Evolutionary conservation across 1,140 invertebrate genomes (phyloP).

Genomic region (Diachasmimorpha longicaudata): DNA sequence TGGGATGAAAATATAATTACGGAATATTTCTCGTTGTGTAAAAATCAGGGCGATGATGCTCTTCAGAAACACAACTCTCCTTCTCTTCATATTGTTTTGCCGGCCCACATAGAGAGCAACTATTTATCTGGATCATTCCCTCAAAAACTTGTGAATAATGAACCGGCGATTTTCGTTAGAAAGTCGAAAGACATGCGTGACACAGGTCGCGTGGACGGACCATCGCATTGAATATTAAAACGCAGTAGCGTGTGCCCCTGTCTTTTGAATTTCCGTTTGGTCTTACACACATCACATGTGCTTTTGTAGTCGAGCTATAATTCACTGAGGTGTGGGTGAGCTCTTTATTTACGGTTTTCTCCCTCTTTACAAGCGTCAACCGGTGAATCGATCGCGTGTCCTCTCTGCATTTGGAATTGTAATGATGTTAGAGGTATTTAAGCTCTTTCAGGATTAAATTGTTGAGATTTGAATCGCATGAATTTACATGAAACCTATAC

Average conservation of each 20-base stretch:
- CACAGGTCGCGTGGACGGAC: constrained; percentile 17
- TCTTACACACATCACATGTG: neutral
- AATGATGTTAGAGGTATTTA: neutral
- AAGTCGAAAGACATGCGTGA: constrained; percentile 18
- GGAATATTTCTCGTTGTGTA: too few relatives aligned
- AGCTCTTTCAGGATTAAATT: neutral
- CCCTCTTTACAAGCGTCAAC: neutral
- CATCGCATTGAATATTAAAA: constrained; percentile 16
- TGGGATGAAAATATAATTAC: too few relatives aligned
- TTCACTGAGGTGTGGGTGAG: constrained; percentile 5
- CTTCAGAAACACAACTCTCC: too few relatives aligned
- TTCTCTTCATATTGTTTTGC: too few relatives aligned
- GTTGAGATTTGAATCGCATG: neutral
- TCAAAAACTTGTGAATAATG: neutral
- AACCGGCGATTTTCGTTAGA: neutral
- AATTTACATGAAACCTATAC: neutral
- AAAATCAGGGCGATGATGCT: too few relatives aligned
- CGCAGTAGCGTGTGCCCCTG: neutral
- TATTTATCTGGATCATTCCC: too few relatives aligned
- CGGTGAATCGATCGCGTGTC: constrained; percentile 25
- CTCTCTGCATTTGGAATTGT: constrained; percentile 38
- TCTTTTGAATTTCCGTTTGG: neutral
- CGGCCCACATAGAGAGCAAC: too few relatives aligned
- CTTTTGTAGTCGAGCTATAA: neutral
- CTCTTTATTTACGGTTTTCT: neutral